These are phyloP conservation scores for Dicaeum eximium DNA, from an alignment of 2,113 vertebrate genomes.

Conservation along the genomic window DNA sequence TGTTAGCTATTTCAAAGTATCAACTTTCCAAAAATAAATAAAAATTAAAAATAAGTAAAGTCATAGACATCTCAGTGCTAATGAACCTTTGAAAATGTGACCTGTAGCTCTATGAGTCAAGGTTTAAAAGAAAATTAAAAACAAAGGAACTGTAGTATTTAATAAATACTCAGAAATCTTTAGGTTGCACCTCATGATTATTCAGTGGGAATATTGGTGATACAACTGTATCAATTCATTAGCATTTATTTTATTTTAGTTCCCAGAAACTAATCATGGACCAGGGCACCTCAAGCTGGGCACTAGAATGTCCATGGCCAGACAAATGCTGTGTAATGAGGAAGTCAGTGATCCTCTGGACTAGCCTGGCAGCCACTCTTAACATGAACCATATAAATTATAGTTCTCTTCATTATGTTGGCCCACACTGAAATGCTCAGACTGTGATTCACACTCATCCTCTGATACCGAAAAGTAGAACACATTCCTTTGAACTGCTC, in stretches of 20 bases:
- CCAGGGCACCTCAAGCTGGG: not conserved
- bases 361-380: not conserved
- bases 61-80: not conserved
- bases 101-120: not conserved
- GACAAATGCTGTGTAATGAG: not conserved
- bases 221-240: not conserved
- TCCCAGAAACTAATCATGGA: not conserved
- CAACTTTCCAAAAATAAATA: not conserved
- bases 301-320: not conserved
- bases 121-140: not conserved
- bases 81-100: not conserved
- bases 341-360: not conserved
- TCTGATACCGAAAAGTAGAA: not conserved
- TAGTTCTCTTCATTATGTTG: not conserved
- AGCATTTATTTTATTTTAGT: not conserved
- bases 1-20: not conserved
- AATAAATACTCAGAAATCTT: not conserved
- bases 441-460: not conserved
- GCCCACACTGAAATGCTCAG: not conserved
- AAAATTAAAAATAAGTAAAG: not conserved
- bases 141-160: not conserved
- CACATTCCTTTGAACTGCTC: not conserved
- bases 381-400: not conserved
- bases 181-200: not conserved
- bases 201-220: not conserved